Conservation (phyloP, 2,113 vertebrate genomes). For the Toxotes chatareus region DNA sequence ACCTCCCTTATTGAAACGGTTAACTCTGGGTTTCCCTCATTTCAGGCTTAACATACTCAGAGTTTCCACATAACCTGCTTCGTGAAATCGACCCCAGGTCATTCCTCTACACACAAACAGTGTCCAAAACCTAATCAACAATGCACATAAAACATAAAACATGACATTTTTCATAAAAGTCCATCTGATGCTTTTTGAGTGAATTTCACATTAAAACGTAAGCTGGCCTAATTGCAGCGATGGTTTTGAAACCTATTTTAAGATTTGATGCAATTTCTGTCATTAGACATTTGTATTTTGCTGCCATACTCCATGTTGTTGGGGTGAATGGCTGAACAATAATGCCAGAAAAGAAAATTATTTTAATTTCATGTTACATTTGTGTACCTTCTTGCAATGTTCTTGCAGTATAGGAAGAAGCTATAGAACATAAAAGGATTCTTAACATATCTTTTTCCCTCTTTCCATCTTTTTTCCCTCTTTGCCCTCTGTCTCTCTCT, state of each 20-base stretch:
- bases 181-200: neutral
- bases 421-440: neutral
- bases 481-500: slow-evolving; percentile 52
- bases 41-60: too few relatives aligned
- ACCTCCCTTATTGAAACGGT: too few relatives aligned
- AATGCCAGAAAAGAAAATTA: neutral
- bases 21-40: too few relatives aligned
- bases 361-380: too few relatives aligned
- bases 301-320: neutral
- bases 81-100: too few relatives aligned
- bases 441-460: neutral
- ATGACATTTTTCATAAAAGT: neutral
- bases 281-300: neutral
- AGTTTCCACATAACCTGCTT: too few relatives aligned
- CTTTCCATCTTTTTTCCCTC: slow-evolving; percentile 31
- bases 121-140: too few relatives aligned
- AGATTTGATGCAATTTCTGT: neutral
- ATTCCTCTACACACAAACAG: too few relatives aligned
- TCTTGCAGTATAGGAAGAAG: neutral
- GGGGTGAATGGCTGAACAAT: neutral
- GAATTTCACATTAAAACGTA: neutral
- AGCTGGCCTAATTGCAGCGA: neutral
- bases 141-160: neutral
- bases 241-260: neutral
- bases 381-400: neutral